Conservation (phyloP, 23 tunicate genomes). For the Aplidium turbinatum region DNA sequence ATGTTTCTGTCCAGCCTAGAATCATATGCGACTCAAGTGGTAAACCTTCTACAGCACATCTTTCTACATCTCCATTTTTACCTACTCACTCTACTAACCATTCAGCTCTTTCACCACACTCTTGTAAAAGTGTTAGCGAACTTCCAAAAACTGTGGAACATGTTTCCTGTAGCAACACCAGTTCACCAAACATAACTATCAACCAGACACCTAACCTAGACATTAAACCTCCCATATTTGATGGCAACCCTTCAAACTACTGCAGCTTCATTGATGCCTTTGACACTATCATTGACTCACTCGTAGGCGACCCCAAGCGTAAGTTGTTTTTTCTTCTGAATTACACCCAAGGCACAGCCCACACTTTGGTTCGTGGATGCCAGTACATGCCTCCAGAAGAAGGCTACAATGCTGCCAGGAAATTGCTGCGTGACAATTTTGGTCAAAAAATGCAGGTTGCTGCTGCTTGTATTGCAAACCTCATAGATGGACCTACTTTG, state of each 20-base stretch:
- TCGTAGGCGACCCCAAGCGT: conserved; percentile 19
- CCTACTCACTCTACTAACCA: too few species aligned
- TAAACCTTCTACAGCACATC: too few species aligned
- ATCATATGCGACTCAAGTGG: too few species aligned
- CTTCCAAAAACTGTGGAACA: too few species aligned
- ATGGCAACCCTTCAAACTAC: conserved; percentile 14
- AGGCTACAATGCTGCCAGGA: conserved; percentile 17
- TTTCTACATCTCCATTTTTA: too few species aligned
- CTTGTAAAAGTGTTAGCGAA: too few species aligned
- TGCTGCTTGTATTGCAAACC: neutral
- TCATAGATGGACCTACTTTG: conserved; percentile 12
- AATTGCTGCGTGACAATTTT: conserved; percentile 12
- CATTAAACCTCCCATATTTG: neutral
- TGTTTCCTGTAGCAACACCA: too few species aligned
- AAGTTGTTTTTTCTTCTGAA: conserved; percentile 27
- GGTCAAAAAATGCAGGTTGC: conserved; percentile 32
- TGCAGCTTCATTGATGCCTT: conserved; percentile 23
- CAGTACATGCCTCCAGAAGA: conserved; percentile 24
- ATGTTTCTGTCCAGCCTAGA: too few species aligned
- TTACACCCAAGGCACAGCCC: conserved; percentile 20
- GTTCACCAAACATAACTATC: too few species aligned
- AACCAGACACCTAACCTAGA: too few species aligned
- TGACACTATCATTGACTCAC: neutral
- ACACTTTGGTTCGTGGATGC: conserved; percentile 20
- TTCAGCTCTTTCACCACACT: too few species aligned